Percentiles rank a stretch among this genome's conserved stretches.
These are phyloP conservation scores for Sycophaga agraensis DNA, from an alignment of 1,140 invertebrate species.

Conservation along the genomic window DNA sequence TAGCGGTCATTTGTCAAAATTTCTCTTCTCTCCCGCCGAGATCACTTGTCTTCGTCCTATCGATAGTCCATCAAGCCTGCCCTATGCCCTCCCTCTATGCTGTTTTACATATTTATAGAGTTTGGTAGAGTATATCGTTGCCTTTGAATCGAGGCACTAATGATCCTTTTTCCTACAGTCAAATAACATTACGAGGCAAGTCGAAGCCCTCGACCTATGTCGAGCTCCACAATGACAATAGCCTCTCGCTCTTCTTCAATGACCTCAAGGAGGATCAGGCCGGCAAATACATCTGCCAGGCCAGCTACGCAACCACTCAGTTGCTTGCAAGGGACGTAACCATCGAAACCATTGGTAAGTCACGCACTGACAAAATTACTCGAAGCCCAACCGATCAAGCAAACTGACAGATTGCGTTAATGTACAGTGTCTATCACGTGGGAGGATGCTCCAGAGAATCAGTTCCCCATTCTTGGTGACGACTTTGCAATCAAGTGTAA, in stretches of 20 bases:
- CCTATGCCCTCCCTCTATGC: neutral
- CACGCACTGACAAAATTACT: neutral
- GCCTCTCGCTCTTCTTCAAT: constrained; percentile 73
- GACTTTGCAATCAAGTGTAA: constrained; percentile 80
- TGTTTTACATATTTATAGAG: too few relatives aligned
- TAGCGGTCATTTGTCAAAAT: too few relatives aligned
- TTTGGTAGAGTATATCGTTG: too few relatives aligned
- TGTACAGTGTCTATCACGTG: constrained; percentile 82
- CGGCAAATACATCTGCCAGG: constrained; percentile 81
- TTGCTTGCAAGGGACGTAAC: constrained; percentile 65
- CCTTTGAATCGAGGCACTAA: too few relatives aligned
- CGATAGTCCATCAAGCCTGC: too few relatives aligned
- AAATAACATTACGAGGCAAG: constrained; percentile 44
- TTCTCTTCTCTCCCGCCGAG: too few relatives aligned
- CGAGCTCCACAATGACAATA: constrained; percentile 62
- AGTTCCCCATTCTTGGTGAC: constrained; percentile 73
- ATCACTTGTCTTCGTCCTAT: too few relatives aligned
- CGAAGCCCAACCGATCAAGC: too few relatives aligned
- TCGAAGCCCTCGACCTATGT: constrained; percentile 65
- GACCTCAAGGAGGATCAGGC: constrained; percentile 73
- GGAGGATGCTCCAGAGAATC: constrained; percentile 80
- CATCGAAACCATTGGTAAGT: constrained; percentile 72
- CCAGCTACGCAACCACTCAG: constrained; percentile 72
- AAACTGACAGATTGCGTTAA: too few relatives aligned
- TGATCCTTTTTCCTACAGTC: constrained; percentile 38